phyloP scores from a whole-genome alignment of 2,888 invertebrate species.

The Tromatobia lineatoria region DNA sequence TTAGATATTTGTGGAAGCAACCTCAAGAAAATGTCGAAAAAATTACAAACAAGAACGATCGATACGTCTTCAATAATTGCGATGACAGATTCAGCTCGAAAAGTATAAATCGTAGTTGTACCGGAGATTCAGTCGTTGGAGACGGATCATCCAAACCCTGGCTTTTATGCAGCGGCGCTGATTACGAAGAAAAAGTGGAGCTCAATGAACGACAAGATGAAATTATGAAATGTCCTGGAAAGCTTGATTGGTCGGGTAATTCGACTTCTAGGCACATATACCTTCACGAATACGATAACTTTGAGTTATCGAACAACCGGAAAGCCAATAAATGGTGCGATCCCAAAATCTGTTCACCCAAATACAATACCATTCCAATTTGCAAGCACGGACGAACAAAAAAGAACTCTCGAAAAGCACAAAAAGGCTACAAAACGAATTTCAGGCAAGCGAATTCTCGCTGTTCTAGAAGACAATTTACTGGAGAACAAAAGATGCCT shows the following conservation, averaged over 20 bases:
- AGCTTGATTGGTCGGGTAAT: constrained; percentile 54
- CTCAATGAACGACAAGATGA: neutral
- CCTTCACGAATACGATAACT: constrained; percentile 39
- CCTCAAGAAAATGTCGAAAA: neutral
- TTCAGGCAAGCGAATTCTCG: neutral
- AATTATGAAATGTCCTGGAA: constrained; percentile 31
- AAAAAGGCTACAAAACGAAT: neutral
- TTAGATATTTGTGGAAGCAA: neutral
- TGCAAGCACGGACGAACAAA: neutral
- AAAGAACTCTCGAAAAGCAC: neutral
- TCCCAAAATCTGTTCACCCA: neutral
- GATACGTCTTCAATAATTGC: neutral
- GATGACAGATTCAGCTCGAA: neutral
- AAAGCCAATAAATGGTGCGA: neutral
- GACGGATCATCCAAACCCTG: neutral
- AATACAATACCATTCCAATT: neutral
- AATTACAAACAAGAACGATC: neutral
- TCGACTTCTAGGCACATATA: constrained; percentile 63
- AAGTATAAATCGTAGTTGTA: constrained; percentile 8
- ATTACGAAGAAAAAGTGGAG: neutral
- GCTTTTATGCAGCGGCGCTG: neutral
- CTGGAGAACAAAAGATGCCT: neutral
- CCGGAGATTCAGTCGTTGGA: neutral
- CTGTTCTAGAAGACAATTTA: neutral
- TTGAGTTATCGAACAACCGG: constrained; percentile 40